These are phyloP conservation scores for Druon quercuslanigerum DNA, from an alignment of 1,140 invertebrate species.

Conservation along the genomic window DNA sequence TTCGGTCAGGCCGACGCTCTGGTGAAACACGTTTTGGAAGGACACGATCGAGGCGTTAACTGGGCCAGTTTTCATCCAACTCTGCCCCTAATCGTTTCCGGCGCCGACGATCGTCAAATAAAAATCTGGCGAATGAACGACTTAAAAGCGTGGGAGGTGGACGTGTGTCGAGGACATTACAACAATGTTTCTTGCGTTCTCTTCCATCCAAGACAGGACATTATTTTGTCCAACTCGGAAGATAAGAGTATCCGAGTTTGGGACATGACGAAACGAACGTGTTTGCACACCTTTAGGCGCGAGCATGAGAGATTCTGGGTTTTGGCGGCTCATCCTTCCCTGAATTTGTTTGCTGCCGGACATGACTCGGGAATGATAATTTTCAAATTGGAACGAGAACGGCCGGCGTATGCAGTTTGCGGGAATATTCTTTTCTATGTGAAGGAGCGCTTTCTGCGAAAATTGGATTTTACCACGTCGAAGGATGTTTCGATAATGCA, in stretches of 20 bases:
- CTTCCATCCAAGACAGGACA: slow-evolving; percentile 97
- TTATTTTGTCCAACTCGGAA: slow-evolving; percentile 98
- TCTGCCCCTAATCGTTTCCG: slow-evolving; percentile 96
- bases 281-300: slow-evolving; percentile 94
- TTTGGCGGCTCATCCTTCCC: slow-evolving; percentile 90
- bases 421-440: slow-evolving; percentile 97
- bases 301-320: slow-evolving; percentile 99
- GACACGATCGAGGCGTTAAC: slow-evolving; percentile 98
- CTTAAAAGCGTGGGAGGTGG: slow-evolving; percentile 99
- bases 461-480: slow-evolving; percentile 93
- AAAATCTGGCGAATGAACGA: slow-evolving; percentile 99
- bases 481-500: slow-evolving; percentile 96
- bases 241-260: slow-evolving; percentile 99
- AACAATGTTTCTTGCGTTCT: slow-evolving; percentile 99
- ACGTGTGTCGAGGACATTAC: slow-evolving; percentile 98
- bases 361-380: slow-evolving; percentile 96
- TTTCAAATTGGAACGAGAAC: slow-evolving; percentile 93
- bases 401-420: slow-evolving; percentile 96
- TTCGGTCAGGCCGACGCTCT: slow-evolving; percentile 98
- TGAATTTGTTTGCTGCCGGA: slow-evolving; percentile 93
- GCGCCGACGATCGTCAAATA: slow-evolving; percentile 97
- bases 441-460: slow-evolving; percentile 93
- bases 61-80: slow-evolving; percentile 98
- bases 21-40: slow-evolving; percentile 98
- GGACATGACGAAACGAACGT: slow-evolving; percentile 99